These are phyloP conservation scores for Drosophila lutescens DNA, from an alignment of 2,888 invertebrate species.

Conservation along the genomic window DNA sequence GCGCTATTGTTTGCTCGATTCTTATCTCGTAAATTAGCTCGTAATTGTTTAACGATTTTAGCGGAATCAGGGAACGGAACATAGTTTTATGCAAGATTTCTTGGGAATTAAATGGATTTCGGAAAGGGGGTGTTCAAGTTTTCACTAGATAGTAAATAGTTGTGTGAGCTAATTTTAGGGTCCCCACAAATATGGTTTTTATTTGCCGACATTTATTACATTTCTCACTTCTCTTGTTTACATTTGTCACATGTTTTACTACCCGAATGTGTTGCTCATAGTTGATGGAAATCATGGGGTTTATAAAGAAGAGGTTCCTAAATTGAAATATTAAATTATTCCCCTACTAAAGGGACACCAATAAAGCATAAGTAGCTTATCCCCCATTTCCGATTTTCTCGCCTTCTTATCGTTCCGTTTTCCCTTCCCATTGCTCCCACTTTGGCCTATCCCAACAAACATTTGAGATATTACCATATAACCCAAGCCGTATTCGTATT, in stretches of 20 bases:
- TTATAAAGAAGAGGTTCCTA: neutral
- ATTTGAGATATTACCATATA: neutral
- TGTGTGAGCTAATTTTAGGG: neutral
- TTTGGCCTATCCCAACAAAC: slow-evolving; percentile 22
- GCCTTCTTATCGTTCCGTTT: neutral
- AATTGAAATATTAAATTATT: too few relatives aligned
- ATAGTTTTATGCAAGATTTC: neutral
- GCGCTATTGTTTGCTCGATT: slow-evolving; percentile 19
- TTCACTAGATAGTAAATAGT: neutral
- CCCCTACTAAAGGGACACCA: too few relatives aligned
- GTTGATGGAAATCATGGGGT: neutral
- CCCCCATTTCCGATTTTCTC: neutral
- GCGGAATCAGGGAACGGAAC: slow-evolving; percentile 37
- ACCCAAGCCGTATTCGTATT: neutral
- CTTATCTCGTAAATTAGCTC: slow-evolving; percentile 34
- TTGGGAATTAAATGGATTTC: slow-evolving; percentile 10
- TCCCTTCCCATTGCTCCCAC: neutral
- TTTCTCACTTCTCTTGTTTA: neutral
- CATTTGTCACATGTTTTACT: neutral
- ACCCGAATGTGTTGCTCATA: neutral
- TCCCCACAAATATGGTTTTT: neutral
- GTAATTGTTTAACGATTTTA: slow-evolving; percentile 35
- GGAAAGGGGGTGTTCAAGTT: neutral
- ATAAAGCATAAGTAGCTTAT: too few relatives aligned
- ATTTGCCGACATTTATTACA: neutral